Evolutionary conservation across 2,888 invertebrate species (phyloP).

Genomic region (Apotomis capreana): DNA sequence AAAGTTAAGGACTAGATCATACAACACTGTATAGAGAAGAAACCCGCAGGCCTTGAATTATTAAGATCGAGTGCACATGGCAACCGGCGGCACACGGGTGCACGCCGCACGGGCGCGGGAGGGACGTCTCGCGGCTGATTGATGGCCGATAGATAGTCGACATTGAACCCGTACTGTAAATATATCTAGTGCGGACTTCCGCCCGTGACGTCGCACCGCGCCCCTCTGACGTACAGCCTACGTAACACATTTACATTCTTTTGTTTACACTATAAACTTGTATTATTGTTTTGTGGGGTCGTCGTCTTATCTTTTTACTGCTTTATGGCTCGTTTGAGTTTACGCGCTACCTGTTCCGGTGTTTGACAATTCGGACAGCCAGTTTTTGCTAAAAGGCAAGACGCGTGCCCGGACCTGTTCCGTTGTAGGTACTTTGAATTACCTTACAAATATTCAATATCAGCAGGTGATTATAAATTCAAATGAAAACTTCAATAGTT

Average conservation of each 20-base stretch:
- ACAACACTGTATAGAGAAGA: background rate
- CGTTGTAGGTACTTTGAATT: slow-evolving; percentile 20
- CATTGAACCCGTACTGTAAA: slow-evolving; percentile 79
- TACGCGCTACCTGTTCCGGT: slow-evolving; percentile 55
- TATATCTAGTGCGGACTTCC: slow-evolving; percentile 79
- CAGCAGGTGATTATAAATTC: slow-evolving; percentile 20
- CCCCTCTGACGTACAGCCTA: slow-evolving; percentile 67
- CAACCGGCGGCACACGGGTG: slow-evolving; percentile 23
- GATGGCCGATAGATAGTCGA: slow-evolving; percentile 81
- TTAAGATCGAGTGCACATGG: slow-evolving; percentile 39
- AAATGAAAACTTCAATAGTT: slow-evolving; percentile 9
- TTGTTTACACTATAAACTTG: slow-evolving; percentile 80
- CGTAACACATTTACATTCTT: slow-evolving; percentile 75
- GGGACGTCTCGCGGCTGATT: slow-evolving; percentile 63
- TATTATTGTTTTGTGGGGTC: slow-evolving; percentile 77
- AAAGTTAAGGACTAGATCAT: background rate
- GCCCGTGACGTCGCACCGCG: slow-evolving; percentile 75
- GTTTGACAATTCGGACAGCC: slow-evolving; percentile 25
- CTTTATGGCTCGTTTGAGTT: slow-evolving; percentile 66
- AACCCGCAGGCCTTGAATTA: slow-evolving; percentile 20
- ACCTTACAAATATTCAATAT: slow-evolving; percentile 21
- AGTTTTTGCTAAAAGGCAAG: slow-evolving; percentile 7
- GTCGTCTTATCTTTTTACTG: slow-evolving; percentile 77
- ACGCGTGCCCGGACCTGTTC: slow-evolving; percentile 14
- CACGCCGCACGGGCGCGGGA: slow-evolving; percentile 32